Base-by-base conservation (phyloP, 2,113 vertebrate genomes). In the Pseudopipra pipra region DNA sequence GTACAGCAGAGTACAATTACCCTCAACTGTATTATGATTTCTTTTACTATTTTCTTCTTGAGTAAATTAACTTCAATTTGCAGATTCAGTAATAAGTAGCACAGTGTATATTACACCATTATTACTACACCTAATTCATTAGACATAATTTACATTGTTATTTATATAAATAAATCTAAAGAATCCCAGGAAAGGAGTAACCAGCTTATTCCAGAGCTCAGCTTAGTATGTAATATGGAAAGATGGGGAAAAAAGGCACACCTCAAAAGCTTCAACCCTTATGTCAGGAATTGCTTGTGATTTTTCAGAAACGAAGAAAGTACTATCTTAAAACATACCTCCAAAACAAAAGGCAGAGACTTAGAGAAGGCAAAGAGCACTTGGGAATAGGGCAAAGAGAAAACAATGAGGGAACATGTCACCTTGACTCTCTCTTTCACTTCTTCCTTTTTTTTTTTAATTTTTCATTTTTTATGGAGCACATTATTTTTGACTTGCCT, bases 31-130 rank as follows among this genome's bases (percentile, higher is more conserved):
- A 55, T 75, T 87, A 85, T 47, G 55, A 74, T 80, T 93, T 91
- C 59, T 94, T 90, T 54, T 47, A 79, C 54, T 80, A 54, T 87
- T 95, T 91, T 73, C 66, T 91, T 65, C 78, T 70, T 55, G 46
- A 94, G 82, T 55, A 96, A 95, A 91, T 96, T 91, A 95, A 92
- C 82, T 95, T 94, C 59, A 96, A 85, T 91, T 89, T 88, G 21
- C 67, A 96, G 49, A 73, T 68, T 79, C 87, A 80, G 43, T 93
- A 91, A 74, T 73, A 87, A 85, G 78, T 77, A 82, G 63, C 51
- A 82, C 1, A 0, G 31, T 70, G 47, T 55, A 66, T 85, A 94
- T 95, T 91, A 85, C 47, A 80, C 55, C 30, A 77, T 72, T 95
- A 91, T 91, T 95, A 91, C 78, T 83, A 51, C 28, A 77, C 19